phyloP scores from a whole-genome alignment of 2,797 vertebrate genomes.

The Lagocephalus sceleratus region DNA sequence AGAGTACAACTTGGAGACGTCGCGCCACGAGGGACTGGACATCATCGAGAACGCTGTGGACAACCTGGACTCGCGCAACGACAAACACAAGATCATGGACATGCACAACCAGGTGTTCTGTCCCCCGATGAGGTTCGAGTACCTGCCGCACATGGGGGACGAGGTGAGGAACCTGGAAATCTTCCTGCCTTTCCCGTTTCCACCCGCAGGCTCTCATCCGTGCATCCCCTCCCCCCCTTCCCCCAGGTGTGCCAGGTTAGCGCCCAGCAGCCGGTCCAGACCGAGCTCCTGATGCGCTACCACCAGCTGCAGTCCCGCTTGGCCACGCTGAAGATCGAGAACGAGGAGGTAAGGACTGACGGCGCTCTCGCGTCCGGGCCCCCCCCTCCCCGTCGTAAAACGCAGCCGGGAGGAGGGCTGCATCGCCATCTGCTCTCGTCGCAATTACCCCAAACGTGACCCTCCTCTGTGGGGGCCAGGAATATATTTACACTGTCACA shows the following conservation, averaged over 20 bases:
- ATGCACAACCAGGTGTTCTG: slow-evolving; percentile 99
- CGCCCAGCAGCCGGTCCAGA: slow-evolving; percentile 97
- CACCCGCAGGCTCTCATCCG: not conserved
- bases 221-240: not conserved
- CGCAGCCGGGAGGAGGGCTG: slow-evolving; percentile 45
- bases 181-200: too few relatives aligned
- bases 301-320: slow-evolving; percentile 97
- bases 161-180: slow-evolving; percentile 79
- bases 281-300: slow-evolving; percentile 93
- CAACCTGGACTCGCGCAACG: slow-evolving; percentile 92
- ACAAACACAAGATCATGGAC: slow-evolving; percentile 99
- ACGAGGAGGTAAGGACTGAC: slow-evolving; percentile 88
- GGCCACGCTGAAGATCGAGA: slow-evolving; percentile 96
- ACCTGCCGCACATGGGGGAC: slow-evolving; percentile 98
- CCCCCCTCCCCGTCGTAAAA: not conserved
- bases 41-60: slow-evolving; percentile 94
- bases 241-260: slow-evolving; percentile 95
- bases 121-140: slow-evolving; percentile 94
- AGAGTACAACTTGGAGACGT: slow-evolving; percentile 97
- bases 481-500: slow-evolving; percentile 43
- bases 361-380: not conserved
- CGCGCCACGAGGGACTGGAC: slow-evolving; percentile 95
- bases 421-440: slow-evolving; percentile 63
- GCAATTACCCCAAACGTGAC: slow-evolving; percentile 51
- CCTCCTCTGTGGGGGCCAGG: slow-evolving; percentile 32